These are phyloP conservation scores for Tupaia chinensis DNA, from an alignment of 2,113 vertebrate genomes.

Conservation along the genomic window DNA sequence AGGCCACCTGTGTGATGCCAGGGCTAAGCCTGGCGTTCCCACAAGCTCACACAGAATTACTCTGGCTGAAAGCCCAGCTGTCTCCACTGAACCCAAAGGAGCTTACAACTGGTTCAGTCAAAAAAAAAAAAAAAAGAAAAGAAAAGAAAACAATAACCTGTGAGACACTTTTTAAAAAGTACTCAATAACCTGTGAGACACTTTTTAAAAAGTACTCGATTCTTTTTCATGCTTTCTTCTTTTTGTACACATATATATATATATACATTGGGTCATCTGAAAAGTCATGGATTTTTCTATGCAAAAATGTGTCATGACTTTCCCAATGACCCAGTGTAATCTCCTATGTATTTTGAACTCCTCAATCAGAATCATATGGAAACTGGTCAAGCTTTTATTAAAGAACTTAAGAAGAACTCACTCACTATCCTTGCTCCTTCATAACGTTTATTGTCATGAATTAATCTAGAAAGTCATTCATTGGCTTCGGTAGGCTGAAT, in stretches of 20 bases:
- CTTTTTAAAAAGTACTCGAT: constrained; percentile 19
- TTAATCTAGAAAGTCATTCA: constrained; percentile 41
- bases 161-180: not conserved
- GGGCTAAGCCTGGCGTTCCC: not conserved
- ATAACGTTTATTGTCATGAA: not conserved
- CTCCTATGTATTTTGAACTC: not conserved
- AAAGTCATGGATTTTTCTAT: too few relatives aligned
- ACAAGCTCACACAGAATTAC: not conserved
- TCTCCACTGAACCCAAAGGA: not conserved
- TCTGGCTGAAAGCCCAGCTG: not conserved
- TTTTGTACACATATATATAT: not conserved
- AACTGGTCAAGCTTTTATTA: constrained; percentile 2
- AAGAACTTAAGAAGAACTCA: not conserved
- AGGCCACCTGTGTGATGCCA: not conserved
- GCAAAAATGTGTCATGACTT: too few relatives aligned
- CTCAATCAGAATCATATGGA: not conserved
- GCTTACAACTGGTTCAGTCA: not conserved
- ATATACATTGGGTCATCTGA: too few relatives aligned
- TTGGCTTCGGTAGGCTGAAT: not conserved
- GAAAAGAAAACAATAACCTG: too few relatives aligned
- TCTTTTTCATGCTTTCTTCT: not conserved
- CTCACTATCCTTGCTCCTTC: not conserved
- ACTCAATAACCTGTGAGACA: too few relatives aligned
- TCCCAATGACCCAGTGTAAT: not conserved
- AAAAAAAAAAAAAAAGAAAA: not conserved